Conservation (phyloP, 2,888 invertebrate genomes). For the Tenthredo livida region DNA sequence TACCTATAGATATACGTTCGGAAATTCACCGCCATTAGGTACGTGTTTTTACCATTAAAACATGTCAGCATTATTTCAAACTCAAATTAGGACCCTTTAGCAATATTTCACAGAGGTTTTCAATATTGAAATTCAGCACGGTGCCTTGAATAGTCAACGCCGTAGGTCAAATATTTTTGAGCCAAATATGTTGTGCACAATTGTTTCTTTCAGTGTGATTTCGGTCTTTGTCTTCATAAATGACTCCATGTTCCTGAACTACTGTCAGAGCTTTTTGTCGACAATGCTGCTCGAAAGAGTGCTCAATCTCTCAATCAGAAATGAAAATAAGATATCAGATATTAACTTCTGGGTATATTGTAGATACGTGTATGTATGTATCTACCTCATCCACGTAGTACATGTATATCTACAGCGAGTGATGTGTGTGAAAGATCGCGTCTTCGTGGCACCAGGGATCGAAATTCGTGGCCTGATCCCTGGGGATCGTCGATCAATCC, state of each 20-base stretch:
- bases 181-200: background rate
- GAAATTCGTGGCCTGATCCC: slow-evolving; percentile 73
- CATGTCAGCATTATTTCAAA: background rate
- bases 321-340: slow-evolving; percentile 3
- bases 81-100: background rate
- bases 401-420: background rate
- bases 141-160: background rate
- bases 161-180: background rate
- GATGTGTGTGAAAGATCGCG: slow-evolving; percentile 39
- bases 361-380: background rate
- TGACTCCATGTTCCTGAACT: background rate
- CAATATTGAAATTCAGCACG: background rate
- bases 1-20: background rate
- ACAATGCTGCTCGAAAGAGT: background rate
- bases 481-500: slow-evolving; percentile 74
- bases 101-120: background rate
- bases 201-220: background rate
- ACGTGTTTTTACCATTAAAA: slow-evolving; percentile 4
- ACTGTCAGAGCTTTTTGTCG: background rate
- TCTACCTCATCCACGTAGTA: background rate
- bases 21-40: background rate
- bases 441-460: slow-evolving; percentile 29
- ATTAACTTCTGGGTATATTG: background rate
- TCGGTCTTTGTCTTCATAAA: too few species aligned
- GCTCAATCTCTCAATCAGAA: background rate